Percentiles rank a stretch among this genome's conserved stretches.
Evolutionary conservation across 2,888 invertebrate genomes (phyloP).

Genomic region (Drosophila colorata): DNA sequence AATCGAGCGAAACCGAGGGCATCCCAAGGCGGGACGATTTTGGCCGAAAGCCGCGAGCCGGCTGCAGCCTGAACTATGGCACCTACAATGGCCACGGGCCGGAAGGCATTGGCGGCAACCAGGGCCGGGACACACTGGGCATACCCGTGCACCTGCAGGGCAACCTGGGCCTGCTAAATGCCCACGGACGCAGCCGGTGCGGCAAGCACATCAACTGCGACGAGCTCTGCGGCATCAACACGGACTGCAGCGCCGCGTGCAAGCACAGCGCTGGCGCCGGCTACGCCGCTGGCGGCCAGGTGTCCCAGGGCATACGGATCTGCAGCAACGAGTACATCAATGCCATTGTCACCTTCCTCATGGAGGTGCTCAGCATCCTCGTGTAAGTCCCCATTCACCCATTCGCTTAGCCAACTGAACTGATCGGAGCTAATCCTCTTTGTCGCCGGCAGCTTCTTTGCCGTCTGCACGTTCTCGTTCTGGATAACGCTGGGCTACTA

Average conservation of each 20-base stretch:
- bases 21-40: neutral
- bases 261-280: rapidly evolving
- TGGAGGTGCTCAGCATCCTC: conserved; percentile 54
- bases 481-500: conserved; percentile 72
- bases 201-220: conserved; percentile 17
- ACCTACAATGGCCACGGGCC: neutral
- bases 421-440: neutral
- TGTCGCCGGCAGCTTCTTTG: conserved; percentile 76
- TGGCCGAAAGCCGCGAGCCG: no score
- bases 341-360: conserved; percentile 43
- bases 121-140: conserved; percentile 41
- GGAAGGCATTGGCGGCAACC: rapidly evolving
- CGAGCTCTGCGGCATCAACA: conserved; percentile 42
- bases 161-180: conserved; percentile 22
- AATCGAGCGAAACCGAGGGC: conserved; percentile 16
- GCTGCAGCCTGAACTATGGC: no score
- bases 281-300: neutral
- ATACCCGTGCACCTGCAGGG: conserved; percentile 27
- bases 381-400: conserved; percentile 46
- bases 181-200: conserved; percentile 5
- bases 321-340: conserved; percentile 49
- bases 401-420: no score
- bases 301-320: conserved; percentile 16
- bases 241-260: conserved; percentile 32
- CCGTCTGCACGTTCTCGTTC: conserved; percentile 68